Percentiles rank a stretch among this genome's conserved stretches.
These are phyloP conservation scores for Caenorhabditis uteleia DNA, from an alignment of 2,888 invertebrate genomes.

Conservation along the genomic window DNA sequence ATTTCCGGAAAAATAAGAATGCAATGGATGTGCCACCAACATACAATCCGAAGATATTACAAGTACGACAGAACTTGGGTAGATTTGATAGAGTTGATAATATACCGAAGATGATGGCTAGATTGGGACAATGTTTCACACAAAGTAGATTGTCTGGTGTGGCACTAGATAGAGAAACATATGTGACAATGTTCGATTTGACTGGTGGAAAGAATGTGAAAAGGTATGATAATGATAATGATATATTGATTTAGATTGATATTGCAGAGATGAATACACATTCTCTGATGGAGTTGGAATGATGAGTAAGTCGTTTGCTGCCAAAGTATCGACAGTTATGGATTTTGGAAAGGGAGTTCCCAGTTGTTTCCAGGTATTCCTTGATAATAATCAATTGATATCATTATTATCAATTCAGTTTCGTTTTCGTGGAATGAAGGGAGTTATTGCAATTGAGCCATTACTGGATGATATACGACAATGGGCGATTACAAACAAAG, in stretches of 20 bases:
- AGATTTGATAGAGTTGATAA: conserved; percentile 59
- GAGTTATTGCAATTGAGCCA: conserved; percentile 64
- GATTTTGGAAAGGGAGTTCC: conserved; percentile 53
- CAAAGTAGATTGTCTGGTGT: conserved; percentile 54
- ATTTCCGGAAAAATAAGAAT: conserved; percentile 3
- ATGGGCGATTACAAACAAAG: conserved; percentile 20
- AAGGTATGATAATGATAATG: conserved; percentile 1
- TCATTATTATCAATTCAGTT: too few species aligned
- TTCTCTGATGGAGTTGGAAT: conserved; percentile 66
- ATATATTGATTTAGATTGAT: background rate
- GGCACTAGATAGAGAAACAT: conserved; percentile 22
- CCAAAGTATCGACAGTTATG: conserved; percentile 46
- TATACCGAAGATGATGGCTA: conserved; percentile 70
- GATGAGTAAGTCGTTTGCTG: conserved; percentile 57
- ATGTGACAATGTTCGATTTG: conserved; percentile 40
- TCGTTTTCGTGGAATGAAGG: conserved; percentile 68
- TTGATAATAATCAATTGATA: too few species aligned
- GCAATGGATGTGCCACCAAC: conserved; percentile 12
- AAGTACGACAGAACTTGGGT: conserved; percentile 41
- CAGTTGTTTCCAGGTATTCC: conserved; percentile 53
- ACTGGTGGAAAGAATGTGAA: conserved; percentile 43
- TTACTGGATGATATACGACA: conserved; percentile 49
- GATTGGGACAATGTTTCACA: conserved; percentile 70
- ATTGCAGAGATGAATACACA: conserved; percentile 38
- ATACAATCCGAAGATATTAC: conserved; percentile 41